Evolutionary conservation across 2,113 vertebrate genomes (phyloP).

Genomic region (Pterocles gutturalis): DNA sequence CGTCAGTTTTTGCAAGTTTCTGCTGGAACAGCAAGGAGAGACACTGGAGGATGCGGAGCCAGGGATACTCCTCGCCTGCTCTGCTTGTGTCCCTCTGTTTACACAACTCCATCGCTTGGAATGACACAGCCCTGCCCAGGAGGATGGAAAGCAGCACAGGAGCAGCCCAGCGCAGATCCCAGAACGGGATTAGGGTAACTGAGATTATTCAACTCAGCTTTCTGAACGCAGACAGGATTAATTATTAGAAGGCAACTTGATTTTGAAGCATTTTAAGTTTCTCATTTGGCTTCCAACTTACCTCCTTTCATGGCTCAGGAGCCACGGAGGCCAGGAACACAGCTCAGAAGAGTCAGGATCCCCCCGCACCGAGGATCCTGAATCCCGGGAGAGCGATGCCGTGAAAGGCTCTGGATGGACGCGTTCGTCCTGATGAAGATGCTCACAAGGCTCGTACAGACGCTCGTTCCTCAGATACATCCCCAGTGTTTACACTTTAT

Average conservation of each 20-base stretch:
- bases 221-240: not conserved
- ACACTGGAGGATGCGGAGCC: not conserved
- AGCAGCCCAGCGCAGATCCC: not conserved
- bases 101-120: not conserved
- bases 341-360: not conserved
- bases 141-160: not conserved
- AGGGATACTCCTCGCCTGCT: not conserved
- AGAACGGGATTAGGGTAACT: not conserved
- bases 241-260: not conserved
- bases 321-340: fast-evolving
- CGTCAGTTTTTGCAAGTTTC: not conserved
- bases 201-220: not conserved
- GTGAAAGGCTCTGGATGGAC: fast-evolving
- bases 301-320: fast-evolving
- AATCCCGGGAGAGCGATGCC: not conserved
- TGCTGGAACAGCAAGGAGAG: not conserved
- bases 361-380: not conserved
- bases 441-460: fast-evolving
- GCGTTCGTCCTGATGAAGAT: too few relatives aligned
- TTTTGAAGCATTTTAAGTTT: not conserved
- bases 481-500: not conserved
- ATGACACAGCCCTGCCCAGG: not conserved
- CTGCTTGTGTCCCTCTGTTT: not conserved
- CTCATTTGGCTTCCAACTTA: not conserved
- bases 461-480: fast-evolving